Evolutionary conservation across 2,113 vertebrate genomes (phyloP).

Genomic region (Chlorodrepanis virens): DNA sequence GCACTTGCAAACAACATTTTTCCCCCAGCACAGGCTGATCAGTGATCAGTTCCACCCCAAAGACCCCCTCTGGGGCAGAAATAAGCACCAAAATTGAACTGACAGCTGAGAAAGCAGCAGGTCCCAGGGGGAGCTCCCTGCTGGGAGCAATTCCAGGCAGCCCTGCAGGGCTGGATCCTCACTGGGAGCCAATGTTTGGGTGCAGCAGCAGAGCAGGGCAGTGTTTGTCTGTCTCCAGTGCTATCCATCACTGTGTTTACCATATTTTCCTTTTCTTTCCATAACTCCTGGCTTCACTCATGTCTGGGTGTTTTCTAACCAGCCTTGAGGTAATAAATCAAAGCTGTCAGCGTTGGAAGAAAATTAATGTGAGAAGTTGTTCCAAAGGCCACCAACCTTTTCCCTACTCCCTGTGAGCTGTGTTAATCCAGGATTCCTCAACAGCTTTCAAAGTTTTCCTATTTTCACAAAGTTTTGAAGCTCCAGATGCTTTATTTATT

Average conservation of each 20-base stretch:
- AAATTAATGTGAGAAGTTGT: slow-evolving; percentile 72
- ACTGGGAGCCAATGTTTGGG: neutral
- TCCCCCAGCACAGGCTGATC: neutral
- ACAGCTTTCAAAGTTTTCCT: slow-evolving; percentile 11
- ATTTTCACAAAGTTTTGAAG: slow-evolving; percentile 13
- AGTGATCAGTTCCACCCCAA: neutral
- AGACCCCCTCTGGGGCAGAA: neutral
- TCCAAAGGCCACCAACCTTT: slow-evolving; percentile 65
- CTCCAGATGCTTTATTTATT: neutral
- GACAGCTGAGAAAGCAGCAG: neutral
- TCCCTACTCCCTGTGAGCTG: neutral
- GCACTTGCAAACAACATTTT: neutral
- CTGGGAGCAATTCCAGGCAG: neutral
- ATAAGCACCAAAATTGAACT: neutral
- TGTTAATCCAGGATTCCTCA: slow-evolving; percentile 46
- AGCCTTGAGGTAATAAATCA: slow-evolving; percentile 65
- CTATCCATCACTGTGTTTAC: slow-evolving; percentile 46
- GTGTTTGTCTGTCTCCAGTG: neutral
- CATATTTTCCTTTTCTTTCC: slow-evolving; percentile 54
- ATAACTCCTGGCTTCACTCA: slow-evolving; percentile 63
- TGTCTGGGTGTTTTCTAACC: slow-evolving; percentile 65
- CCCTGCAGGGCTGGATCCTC: neutral
- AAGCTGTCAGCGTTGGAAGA: slow-evolving; percentile 61
- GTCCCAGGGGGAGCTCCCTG: neutral
- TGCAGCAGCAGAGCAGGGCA: neutral